Base-by-base conservation (phyloP, 2,888 invertebrate species). In the Volucella inanis region DNA sequence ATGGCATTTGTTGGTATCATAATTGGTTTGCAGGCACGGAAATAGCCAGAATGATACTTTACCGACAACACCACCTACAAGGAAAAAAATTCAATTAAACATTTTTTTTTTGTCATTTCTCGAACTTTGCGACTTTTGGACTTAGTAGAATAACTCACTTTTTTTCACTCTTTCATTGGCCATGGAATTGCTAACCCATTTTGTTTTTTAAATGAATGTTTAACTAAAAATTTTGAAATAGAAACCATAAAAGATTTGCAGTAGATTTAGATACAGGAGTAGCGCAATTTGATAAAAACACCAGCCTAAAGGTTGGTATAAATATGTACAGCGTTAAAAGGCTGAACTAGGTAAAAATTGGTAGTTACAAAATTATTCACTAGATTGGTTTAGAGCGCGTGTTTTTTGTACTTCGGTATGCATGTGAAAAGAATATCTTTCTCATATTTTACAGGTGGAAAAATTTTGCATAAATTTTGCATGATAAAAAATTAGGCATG, bases 121-220 rank as follows among this genome's bases (percentile, higher is more conserved):
- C 18, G 2, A 22, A 18, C 12, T 12, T 15, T 45, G 39, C 8
- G 70, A 49, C 50, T 64, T 64, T 75, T 57, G 49, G 62, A 57
- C 68, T 75, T 75, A 81, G 80, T 64, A 64, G 70, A 70, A 81
- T 75, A 75, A 64, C 75, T 81, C 76, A 49, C 55, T 52, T 70
- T 78, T 71, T 55, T 65, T 49, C 14, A 18, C 22, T 10, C 12
- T 31, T 52, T 61, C 41, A 12, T 52, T 8, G 6, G 15, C n/a
- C 12, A 47, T 14, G 11, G 8, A 45, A 61, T 50, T 15, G 2
- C 67, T 12, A 47, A 41, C 12, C 31, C 31, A 6, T 12, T 18
- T 39, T 70, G 9, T 6, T 4, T 31, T 50, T 45, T 45, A n/a
- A 15, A 52, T 38, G 57, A 59, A 82, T 71, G 72, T 31, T 18